A percentile compares a stretch with the other conserved stretches of the same genome.
Conservation (phyloP, 1,140 invertebrate species). For the Laupala kohalensis region DNA sequence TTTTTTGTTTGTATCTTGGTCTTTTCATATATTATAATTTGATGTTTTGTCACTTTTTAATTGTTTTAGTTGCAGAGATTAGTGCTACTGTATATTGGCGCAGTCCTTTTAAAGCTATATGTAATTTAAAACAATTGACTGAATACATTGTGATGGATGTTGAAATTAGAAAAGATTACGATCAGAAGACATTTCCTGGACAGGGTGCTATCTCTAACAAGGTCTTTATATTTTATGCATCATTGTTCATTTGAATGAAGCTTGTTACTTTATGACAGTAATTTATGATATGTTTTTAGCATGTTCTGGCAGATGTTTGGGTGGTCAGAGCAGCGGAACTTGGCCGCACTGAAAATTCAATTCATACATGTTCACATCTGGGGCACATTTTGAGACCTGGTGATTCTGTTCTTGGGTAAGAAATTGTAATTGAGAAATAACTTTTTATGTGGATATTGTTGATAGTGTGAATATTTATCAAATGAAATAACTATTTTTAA, state of each 20-base stretch:
- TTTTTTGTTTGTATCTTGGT: too few species aligned
- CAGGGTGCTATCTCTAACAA: constrained; percentile 74
- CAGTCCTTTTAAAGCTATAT: constrained; percentile 72
- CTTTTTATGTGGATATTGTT: not conserved
- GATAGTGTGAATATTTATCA: too few species aligned
- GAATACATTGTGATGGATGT: constrained; percentile 95
- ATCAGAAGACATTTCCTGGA: constrained; percentile 65
- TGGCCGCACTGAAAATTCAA: constrained; percentile 66
- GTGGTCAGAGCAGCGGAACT: constrained; percentile 80
- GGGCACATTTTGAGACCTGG: constrained; percentile 88
- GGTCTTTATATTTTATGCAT: too few species aligned
- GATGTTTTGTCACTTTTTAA: too few species aligned
- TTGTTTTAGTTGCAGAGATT: constrained; percentile 65
- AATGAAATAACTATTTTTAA: too few species aligned
- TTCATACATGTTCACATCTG: constrained; percentile 83
- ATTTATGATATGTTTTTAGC: too few species aligned
- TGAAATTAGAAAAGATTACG: constrained; percentile 65
- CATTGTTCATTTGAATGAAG: too few species aligned
- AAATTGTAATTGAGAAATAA: not conserved
- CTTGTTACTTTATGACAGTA: too few species aligned
- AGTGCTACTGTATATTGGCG: constrained; percentile 72
- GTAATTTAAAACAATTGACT: constrained; percentile 77
- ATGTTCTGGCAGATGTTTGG: constrained; percentile 87
- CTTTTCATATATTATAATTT: too few species aligned
- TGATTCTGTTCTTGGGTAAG: constrained; percentile 80